phyloP scores from a whole-genome alignment of 2,797 vertebrate species.

The Labeo calbasu region DNA sequence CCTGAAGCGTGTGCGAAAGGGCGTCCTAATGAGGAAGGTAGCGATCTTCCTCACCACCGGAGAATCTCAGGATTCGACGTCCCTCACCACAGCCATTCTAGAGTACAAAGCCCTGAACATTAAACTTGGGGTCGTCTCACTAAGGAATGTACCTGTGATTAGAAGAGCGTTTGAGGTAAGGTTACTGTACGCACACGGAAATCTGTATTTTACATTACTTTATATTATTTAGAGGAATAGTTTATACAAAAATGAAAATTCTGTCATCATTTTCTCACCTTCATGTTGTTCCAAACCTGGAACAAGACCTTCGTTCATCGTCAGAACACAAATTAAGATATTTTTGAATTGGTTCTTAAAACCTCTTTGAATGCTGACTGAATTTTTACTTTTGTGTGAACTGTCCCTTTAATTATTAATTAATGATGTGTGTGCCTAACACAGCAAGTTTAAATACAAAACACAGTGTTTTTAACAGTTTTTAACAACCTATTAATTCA shows the following conservation, averaged over 20 bases:
- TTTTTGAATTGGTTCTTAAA: too few relatives aligned
- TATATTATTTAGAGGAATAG: background rate
- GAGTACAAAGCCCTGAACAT: conserved; percentile 82
- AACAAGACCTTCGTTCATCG: too few relatives aligned
- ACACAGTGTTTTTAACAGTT: background rate
- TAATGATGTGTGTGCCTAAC: background rate
- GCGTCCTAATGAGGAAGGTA: conserved; percentile 82
- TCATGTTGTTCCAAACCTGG: background rate
- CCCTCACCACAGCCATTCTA: conserved; percentile 79
- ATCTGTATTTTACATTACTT: background rate
- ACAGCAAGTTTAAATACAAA: background rate
- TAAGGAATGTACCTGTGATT: conserved; percentile 71
- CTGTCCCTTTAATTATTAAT: background rate
- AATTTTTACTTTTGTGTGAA: background rate
- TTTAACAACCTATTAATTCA: background rate
- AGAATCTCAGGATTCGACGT: conserved; percentile 55
- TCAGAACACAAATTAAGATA: too few relatives aligned
- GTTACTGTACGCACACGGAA: background rate
- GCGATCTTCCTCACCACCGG: conserved; percentile 82
- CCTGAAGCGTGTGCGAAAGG: conserved; percentile 83
- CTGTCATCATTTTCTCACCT: background rate
- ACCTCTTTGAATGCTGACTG: background rate
- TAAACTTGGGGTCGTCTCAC: conserved; percentile 77
- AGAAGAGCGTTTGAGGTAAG: conserved; percentile 77
- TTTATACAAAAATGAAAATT: background rate